phyloP scores from a whole-genome alignment of 2,113 vertebrate species.

The Coreoperca whiteheadi region DNA sequence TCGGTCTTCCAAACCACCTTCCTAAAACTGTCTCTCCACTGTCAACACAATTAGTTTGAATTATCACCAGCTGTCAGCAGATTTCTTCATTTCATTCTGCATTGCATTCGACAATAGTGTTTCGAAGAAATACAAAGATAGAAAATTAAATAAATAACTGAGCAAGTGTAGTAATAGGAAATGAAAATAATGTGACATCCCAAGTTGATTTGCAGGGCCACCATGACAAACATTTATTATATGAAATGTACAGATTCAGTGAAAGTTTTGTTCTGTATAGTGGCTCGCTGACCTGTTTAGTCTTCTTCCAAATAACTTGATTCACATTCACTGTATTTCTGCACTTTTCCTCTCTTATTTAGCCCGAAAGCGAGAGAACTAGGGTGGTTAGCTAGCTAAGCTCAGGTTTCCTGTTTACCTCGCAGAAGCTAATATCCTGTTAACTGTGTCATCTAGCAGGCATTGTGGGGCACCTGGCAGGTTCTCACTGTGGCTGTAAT shows the following conservation, averaged over 20 bases:
- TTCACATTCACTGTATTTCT: not conserved
- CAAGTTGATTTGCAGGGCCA: not conserved
- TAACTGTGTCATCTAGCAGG: conserved; percentile 58
- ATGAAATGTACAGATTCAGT: not conserved
- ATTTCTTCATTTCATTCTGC: not conserved
- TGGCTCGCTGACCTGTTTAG: not conserved
- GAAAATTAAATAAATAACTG: too few relatives aligned
- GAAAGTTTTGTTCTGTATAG: not conserved
- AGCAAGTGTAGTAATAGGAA: not conserved
- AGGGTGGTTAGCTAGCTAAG: conserved; percentile 21
- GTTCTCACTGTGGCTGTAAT: conserved; percentile 64
- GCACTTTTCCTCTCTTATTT: conserved; percentile 9
- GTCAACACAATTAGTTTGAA: conserved; percentile 6
- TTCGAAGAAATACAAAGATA: not conserved
- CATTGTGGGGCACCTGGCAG: conserved; percentile 58
- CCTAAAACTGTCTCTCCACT: conserved; percentile 9
- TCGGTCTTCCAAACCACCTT: not conserved
- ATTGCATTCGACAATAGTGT: not conserved
- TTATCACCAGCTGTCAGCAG: conserved; percentile 22
- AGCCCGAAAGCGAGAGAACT: conserved; percentile 34
- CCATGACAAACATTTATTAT: not conserved
- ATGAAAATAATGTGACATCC: not conserved
- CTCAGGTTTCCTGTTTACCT: conserved; percentile 65
- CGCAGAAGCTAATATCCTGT: conserved; percentile 49
- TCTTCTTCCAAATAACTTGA: not conserved